Evolutionary conservation across 2,113 vertebrate genomes (phyloP).

Genomic region (Petaurus breviceps): DNA sequence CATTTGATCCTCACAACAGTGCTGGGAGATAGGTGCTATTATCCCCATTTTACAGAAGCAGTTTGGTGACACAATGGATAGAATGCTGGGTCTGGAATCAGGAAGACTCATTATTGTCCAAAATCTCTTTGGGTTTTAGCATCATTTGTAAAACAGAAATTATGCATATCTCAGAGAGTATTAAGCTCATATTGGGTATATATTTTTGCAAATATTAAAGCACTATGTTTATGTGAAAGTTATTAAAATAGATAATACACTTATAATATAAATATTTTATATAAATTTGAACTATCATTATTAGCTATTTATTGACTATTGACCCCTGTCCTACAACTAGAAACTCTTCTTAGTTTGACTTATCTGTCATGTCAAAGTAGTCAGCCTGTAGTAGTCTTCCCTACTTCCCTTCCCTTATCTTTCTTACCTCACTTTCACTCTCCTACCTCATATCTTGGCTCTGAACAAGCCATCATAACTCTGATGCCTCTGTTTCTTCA

Average conservation of each 20-base stretch:
- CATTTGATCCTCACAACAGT: neutral
- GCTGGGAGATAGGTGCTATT: neutral
- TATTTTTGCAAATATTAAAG: neutral
- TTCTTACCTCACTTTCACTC: neutral
- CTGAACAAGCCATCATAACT: no score
- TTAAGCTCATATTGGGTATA: neutral
- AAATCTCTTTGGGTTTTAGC: neutral
- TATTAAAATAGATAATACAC: neutral
- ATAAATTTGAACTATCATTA: neutral
- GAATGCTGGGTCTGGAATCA: neutral
- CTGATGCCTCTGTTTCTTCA: neutral
- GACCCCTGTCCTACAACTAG: neutral
- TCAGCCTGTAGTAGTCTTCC: neutral
- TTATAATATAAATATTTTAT: neutral
- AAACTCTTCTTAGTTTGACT: neutral
- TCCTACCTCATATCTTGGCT: neutral
- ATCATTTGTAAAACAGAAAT: neutral
- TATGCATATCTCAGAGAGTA: neutral
- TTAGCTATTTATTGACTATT: neutral
- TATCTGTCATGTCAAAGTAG: neutral
- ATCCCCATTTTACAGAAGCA: neutral
- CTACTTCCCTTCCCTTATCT: neutral
- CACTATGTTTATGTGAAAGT: neutral
- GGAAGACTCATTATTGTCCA: neutral
- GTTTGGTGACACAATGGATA: neutral